Base-by-base conservation (phyloP, 2,113 vertebrate genomes). In the Oreotrochilus melanogaster region DNA sequence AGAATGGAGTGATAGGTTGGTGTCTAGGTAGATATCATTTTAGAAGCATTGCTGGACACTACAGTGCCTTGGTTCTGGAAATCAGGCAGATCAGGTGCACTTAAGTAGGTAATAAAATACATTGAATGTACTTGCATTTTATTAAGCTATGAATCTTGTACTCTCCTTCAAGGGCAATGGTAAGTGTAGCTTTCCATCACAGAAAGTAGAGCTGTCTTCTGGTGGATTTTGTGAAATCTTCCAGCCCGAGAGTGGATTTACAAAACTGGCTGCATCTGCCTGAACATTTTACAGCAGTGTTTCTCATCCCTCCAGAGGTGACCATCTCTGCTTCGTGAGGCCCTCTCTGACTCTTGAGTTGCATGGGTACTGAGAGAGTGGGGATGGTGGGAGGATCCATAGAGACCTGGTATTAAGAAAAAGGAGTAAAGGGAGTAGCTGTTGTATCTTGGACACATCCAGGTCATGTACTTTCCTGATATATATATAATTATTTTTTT, bases 221-320 rank as follows among this genome's bases (percentile, higher is more conserved):
- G 37, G n/a, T 43, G 69, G 35, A 47, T 9, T 81, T 53, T 74
- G 18, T 37, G 69, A 56, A 64, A 42, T 64, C 60, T 57, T 58
- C 33, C 47, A 45, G 69, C 14, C 51, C 62, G 56, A 50, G 30
- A 83, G 31, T 7, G 12, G 6, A 5, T 25, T 88, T 84, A 18
- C 39, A 71, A 31, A 71, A 62, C 57, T 23, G 50, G 5, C 64
- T 66, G 66, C 30, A 14, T 64, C 31, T 47, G 19, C 37, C 56
- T 45, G 54, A 31, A 2, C 22, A 51, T 48, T 80, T 64, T 45
- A 76, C 56, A 16, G 30, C 24, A 16, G 19, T 4, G 21, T 69
- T 71, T 60, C 9, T 43, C 2, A 2, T 66, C 21, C 11, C 7
- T 67, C 24, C 61, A 56, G 5, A 31, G 0, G 0, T 23, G 17